phyloP scores from a whole-genome alignment of 2,113 vertebrate genomes.

The Progne subis region DNA sequence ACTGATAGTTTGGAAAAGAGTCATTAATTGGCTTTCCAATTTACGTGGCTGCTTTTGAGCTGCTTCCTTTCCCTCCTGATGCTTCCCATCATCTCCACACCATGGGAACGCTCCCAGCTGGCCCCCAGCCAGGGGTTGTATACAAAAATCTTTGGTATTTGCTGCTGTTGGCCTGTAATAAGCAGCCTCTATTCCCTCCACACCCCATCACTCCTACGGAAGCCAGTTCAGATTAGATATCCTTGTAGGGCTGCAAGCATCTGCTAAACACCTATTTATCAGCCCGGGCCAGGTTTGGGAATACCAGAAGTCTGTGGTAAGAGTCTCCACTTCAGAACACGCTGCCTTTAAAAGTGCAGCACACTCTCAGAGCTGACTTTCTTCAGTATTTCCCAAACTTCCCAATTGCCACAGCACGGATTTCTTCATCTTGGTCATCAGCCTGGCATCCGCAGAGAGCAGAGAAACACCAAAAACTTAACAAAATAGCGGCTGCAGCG shows the following conservation, averaged over 20 bases:
- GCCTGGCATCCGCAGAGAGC: not conserved
- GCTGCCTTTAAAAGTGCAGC: not conserved
- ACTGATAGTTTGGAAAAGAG: not conserved
- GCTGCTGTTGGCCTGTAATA: conserved; percentile 30
- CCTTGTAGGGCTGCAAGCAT: not conserved
- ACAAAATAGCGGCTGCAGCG: not conserved
- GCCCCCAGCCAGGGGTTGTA: conserved; percentile 18
- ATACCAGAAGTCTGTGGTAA: not conserved
- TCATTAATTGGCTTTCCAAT: not conserved
- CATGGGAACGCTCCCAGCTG: conserved; percentile 18
- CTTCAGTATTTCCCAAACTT: not conserved
- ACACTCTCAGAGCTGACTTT: not conserved
- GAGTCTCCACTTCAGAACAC: not conserved
- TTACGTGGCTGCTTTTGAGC: not conserved
- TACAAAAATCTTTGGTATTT: conserved; percentile 59
- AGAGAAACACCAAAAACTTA: not conserved
- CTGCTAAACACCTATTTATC: not conserved
- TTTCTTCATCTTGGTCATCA: not conserved
- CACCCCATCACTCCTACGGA: not conserved
- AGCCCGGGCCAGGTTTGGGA: not conserved
- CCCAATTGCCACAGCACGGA: not conserved
- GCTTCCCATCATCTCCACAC: not conserved
- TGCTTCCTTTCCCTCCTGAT: not conserved
- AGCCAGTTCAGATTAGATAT: not conserved
- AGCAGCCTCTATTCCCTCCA: conserved; percentile 26